Conservation (phyloP, 2,888 invertebrate genomes). For the Phaonia tiefii region DNA sequence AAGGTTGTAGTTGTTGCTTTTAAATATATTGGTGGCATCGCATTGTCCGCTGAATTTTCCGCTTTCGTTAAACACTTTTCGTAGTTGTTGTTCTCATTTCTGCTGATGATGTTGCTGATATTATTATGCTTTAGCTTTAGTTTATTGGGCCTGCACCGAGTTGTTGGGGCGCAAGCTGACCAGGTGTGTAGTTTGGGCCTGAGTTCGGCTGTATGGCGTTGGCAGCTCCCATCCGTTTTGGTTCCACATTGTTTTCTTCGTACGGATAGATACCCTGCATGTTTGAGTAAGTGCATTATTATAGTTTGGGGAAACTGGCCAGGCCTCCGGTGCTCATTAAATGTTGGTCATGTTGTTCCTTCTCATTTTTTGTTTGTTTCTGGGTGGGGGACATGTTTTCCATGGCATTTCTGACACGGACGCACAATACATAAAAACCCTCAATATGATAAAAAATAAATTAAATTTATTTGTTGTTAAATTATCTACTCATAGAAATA, state of each 20-base stretch:
- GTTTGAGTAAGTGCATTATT: conserved; percentile 1
- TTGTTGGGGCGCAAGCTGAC: not conserved
- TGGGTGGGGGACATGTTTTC: conserved; percentile 45
- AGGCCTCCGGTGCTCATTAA: conserved; percentile 66
- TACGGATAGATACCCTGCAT: not conserved
- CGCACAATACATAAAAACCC: conserved; percentile 45
- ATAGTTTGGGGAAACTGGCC: conserved; percentile 10
- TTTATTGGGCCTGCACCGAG: conserved; percentile 23
- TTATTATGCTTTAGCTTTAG: conserved; percentile 58
- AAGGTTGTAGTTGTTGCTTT: conserved; percentile 44
- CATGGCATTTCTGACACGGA: conserved; percentile 47
- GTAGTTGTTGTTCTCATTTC: conserved; percentile 52
- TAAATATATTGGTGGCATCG: conserved; percentile 49
- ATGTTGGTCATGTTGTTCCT: conserved; percentile 41
- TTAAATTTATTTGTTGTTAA: too few species aligned
- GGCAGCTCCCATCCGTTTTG: conserved; percentile 10
- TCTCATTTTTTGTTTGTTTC: too few species aligned
- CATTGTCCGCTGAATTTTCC: conserved; percentile 66
- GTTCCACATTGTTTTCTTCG: not conserved
- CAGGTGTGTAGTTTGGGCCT: conserved; percentile 19
- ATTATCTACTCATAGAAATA: too few species aligned
- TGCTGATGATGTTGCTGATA: conserved; percentile 50
- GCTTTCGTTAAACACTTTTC: conserved; percentile 66
- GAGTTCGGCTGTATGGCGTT: not conserved
- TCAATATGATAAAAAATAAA: conserved; percentile 61